Evolutionary conservation across 2,888 invertebrate species (phyloP).

Genomic region (Sympetrum striolatum): DNA sequence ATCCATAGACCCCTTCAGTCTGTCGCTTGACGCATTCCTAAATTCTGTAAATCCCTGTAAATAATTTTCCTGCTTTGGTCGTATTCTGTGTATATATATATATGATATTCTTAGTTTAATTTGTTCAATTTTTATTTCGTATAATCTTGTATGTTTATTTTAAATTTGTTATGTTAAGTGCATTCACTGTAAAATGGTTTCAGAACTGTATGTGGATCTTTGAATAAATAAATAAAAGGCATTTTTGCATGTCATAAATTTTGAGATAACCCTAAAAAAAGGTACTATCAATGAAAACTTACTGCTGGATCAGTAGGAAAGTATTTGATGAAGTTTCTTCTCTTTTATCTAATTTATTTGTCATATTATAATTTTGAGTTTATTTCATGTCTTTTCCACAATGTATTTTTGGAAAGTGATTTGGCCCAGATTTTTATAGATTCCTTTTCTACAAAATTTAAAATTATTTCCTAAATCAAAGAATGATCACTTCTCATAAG

Average conservation of each 20-base stretch:
- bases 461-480: background rate
- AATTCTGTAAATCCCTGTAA: too few species aligned
- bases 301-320: slow-evolving; percentile 42
- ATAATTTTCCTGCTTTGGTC: too few species aligned
- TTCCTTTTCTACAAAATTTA: background rate
- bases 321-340: slow-evolving; percentile 11
- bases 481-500: slow-evolving; percentile 6
- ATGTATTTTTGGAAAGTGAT: background rate
- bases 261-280: background rate
- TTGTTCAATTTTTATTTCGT: too few species aligned
- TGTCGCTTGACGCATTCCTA: too few species aligned
- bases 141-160: too few species aligned
- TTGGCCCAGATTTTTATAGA: background rate
- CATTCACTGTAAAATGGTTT: too few species aligned
- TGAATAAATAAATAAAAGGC: too few species aligned
- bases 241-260: background rate
- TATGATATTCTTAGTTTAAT: too few species aligned
- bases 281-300: background rate
- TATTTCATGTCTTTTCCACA: background rate
- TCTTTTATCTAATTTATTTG: slow-evolving; percentile 7
- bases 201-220: too few species aligned
- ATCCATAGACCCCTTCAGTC: too few species aligned
- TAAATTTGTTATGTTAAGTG: too few species aligned
- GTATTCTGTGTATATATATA: too few species aligned
- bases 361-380: background rate